Conservation (phyloP, 2,113 vertebrate genomes). For the Girardinichthys multiradiatus region DNA sequence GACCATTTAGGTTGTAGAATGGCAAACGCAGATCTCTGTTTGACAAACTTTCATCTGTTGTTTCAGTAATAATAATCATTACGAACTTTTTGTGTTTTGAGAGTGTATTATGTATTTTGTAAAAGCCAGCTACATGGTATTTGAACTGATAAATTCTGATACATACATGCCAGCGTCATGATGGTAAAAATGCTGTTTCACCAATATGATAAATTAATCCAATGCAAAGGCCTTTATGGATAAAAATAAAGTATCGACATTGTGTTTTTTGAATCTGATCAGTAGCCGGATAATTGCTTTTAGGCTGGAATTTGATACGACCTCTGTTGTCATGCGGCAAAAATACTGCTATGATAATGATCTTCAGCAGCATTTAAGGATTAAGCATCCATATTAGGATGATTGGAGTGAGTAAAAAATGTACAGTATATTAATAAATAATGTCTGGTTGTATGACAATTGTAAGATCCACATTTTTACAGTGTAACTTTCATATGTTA, state of each 20-base stretch:
- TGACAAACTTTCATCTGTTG: conserved; percentile 77
- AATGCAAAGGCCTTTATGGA: conserved; percentile 65
- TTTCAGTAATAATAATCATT: conserved; percentile 74
- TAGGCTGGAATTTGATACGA: conserved; percentile 76
- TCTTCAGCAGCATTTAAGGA: conserved; percentile 67
- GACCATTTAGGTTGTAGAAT: conserved; percentile 76
- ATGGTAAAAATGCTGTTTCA: conserved; percentile 65
- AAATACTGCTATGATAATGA: conserved; percentile 72
- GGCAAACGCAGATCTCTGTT: conserved; percentile 74
- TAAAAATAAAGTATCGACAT: conserved; percentile 72
- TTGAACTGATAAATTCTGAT: conserved; percentile 70
- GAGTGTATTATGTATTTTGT: conserved; percentile 79
- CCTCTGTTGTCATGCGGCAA: conserved; percentile 74
- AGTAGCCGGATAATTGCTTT: conserved; percentile 78
- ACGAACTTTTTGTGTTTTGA: conserved; percentile 77
- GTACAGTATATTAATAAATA: conserved; percentile 82
- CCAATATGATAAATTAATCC: conserved; percentile 57
- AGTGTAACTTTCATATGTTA: conserved; percentile 82
- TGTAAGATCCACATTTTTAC: conserved; percentile 81
- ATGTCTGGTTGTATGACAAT: conserved; percentile 81
- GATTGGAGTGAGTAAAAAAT: conserved; percentile 75
- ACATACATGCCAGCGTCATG: conserved; percentile 74
- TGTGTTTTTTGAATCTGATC: conserved; percentile 77
- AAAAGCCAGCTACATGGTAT: conserved; percentile 76
- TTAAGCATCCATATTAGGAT: conserved; percentile 70